phyloP scores from a whole-genome alignment of 2,888 invertebrate species.

The Selenia dentaria region DNA sequence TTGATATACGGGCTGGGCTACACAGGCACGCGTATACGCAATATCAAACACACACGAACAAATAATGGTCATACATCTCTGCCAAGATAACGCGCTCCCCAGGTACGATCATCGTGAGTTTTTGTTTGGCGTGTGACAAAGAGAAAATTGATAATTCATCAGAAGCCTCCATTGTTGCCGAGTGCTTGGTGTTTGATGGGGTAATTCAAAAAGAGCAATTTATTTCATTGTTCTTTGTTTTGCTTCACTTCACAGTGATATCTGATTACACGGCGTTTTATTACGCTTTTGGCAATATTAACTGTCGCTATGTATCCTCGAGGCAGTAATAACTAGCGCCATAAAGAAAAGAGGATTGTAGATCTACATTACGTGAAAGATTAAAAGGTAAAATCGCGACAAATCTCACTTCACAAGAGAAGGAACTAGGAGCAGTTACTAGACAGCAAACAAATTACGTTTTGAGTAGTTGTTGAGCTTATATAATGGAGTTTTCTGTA shows the following conservation, averaged over 20 bases:
- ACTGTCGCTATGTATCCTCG: constrained; percentile 35
- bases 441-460: constrained; percentile 36
- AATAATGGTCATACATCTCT: constrained; percentile 77
- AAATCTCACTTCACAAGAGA: constrained; percentile 29
- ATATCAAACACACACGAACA: constrained; percentile 63
- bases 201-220: constrained; percentile 63
- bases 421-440: constrained; percentile 25
- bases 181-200: constrained; percentile 63
- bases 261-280: constrained; percentile 35
- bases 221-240: constrained; percentile 63
- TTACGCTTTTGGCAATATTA: constrained; percentile 36
- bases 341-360: constrained; percentile 28
- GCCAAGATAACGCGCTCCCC: constrained; percentile 76
- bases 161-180: constrained; percentile 63
- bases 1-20: constrained; percentile 53
- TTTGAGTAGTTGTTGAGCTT: constrained; percentile 34
- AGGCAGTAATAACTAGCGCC: constrained; percentile 29
- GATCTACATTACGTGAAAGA: constrained; percentile 29
- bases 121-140: constrained; percentile 76
- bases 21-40: constrained; percentile 43
- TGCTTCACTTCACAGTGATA: constrained; percentile 36
- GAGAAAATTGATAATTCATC: constrained; percentile 79
- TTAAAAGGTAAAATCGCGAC: constrained; percentile 25
- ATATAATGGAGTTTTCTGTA: constrained; percentile 46
- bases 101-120: constrained; percentile 71